A percentile compares a stretch with the other conserved stretches of the same genome.
phyloP scores from a whole-genome alignment of 2,888 invertebrate species.

The Papilio gigon region DNA sequence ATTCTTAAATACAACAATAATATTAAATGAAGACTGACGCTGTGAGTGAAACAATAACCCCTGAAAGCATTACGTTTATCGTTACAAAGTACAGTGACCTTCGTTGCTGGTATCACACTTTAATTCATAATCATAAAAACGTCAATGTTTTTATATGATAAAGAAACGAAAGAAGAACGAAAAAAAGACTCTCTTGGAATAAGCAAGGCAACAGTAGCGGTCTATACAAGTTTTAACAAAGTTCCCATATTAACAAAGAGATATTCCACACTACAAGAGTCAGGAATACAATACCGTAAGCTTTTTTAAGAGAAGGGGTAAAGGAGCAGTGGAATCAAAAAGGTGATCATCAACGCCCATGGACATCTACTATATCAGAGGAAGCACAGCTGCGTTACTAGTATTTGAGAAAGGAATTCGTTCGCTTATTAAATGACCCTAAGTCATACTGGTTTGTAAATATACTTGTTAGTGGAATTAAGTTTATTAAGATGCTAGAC shows the following conservation, averaged over 20 bases:
- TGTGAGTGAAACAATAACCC: constrained; percentile 11
- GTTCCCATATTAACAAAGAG: no score
- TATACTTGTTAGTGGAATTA: no score
- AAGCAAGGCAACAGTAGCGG: neutral
- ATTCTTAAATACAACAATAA: neutral
- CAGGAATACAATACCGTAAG: neutral
- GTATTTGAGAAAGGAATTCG: no score
- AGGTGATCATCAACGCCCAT: no score
- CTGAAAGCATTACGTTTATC: constrained; percentile 17
- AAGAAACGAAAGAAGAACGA: no score
- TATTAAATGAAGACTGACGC: neutral
- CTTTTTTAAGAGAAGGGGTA: no score
- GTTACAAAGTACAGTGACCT: neutral
- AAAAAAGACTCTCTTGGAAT: neutral
- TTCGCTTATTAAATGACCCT: no score
- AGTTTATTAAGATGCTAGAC: no score
- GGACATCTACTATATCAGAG: no score
- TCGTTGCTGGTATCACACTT: neutral
- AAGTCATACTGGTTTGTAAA: no score
- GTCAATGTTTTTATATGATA: neutral
- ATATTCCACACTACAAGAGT: neutral
- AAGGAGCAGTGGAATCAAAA: no score
- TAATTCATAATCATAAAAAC: neutral
- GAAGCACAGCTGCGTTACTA: no score
- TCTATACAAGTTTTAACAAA: neutral